Base-by-base conservation (phyloP, 2,797 vertebrate species). In the Epinephelus coioides region DNA sequence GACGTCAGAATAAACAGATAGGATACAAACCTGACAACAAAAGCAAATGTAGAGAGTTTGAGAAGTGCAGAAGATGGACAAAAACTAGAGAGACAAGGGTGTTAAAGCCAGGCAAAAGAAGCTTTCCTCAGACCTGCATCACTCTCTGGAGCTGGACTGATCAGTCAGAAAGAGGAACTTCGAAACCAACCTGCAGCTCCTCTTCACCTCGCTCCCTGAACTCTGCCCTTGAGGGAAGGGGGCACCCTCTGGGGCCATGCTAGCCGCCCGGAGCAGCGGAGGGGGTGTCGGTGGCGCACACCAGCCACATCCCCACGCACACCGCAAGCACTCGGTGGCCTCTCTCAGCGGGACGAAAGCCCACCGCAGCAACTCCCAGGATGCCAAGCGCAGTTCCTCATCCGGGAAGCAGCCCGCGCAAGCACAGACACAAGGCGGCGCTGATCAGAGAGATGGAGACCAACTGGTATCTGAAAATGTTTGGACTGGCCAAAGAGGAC, bases 401-500 rank as follows among this genome's bases (percentile, higher is more conserved):
- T 85, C 89, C 0, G 86, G 76, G 56, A 97, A 94, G 84, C 93
- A 92, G 90, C 89, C 68, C 69, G 92, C 76, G 5, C 96, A 92
- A 92, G 84, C 91, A 94, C 75, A 91, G 90, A 38, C 93, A 95
- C 78, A 97, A 94, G 55, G 95, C 95, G 23, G 92, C 94, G 0
- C 88, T 97, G 57, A 94, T 97, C 71, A 92, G 95, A 14, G 97
- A 98, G 84, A 93, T 97, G 90, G 98, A 99, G 95, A 98, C 97
- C 95, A 96, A 83, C 92, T 98, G 97, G 96, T 99, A 98, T 93
- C 93, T 99, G 71, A 95, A 95, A 81, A 93, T 97, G 79, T 97
- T 95, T 4, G 97, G 96, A 63, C 90, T 98, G 69, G 95, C 96
- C 60, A 94, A 92, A 56, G 97, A 98, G 78, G 96, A 95, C 83